Evolutionary conservation across 1,140 invertebrate species (phyloP).

Genomic region (Trichogramma pretiosum): DNA sequence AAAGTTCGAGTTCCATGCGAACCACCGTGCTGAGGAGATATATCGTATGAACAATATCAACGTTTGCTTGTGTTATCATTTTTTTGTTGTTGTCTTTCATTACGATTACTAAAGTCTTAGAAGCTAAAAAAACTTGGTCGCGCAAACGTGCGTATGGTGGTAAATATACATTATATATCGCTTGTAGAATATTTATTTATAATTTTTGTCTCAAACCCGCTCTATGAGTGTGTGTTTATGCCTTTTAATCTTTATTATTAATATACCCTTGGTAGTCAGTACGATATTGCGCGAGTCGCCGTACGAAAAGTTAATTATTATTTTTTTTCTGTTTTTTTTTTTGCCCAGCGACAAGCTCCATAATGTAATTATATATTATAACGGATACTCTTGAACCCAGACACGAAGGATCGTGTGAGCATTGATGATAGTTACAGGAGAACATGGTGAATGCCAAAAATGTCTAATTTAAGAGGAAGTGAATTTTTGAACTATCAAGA

Average conservation of each 20-base stretch:
- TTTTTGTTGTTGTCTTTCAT: conserved; percentile 10
- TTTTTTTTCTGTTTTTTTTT: conserved; percentile 2
- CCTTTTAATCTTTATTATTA: conserved; percentile 3
- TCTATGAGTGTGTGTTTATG: not conserved
- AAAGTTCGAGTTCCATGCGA: conserved; percentile 16
- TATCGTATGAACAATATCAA: conserved; percentile 27
- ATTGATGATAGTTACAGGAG: too few species aligned
- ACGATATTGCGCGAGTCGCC: conserved; percentile 3
- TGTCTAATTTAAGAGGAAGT: too few species aligned
- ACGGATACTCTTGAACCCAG: too few species aligned
- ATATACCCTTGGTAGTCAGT: conserved; percentile 9
- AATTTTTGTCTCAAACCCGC: not conserved
- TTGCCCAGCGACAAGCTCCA: conserved; percentile 11
- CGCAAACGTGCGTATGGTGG: conserved; percentile 11
- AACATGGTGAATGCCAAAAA: too few species aligned
- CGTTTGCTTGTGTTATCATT: too few species aligned
- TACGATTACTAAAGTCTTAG: conserved; percentile 32
- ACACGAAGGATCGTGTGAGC: too few species aligned
- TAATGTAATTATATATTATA: too few species aligned
- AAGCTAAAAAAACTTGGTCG: conserved; percentile 24
- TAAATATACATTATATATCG: conserved; percentile 4
- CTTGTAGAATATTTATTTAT: not conserved
- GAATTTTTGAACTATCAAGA: too few species aligned
- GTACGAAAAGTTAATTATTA: not conserved
- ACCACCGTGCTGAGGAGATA: conserved; percentile 27